Percentiles rank a stretch among this genome's conserved stretches.
Evolutionary conservation across 2,888 invertebrate species (phyloP).

Genomic region (Cheilosia vernalis): DNA sequence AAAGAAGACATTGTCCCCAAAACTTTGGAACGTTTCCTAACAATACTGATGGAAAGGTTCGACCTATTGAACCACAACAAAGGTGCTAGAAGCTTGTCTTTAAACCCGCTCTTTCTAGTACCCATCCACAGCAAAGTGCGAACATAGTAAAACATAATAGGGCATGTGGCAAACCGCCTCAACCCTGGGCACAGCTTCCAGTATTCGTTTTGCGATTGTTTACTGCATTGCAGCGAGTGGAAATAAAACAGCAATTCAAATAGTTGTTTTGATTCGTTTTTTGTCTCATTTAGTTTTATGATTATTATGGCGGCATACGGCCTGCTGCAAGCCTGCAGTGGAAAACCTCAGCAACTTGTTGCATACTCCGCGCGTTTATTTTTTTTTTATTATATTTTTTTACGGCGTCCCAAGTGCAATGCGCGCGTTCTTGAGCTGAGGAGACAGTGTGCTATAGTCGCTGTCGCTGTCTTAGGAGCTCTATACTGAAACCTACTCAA

Average conservation of each 20-base stretch:
- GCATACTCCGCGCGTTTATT: constrained; percentile 34
- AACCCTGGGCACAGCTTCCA: constrained; percentile 1
- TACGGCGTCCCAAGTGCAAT: constrained; percentile 31
- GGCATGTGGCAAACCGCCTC: not conserved
- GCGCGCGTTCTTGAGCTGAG: constrained; percentile 38
- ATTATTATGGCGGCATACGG: constrained; percentile 67
- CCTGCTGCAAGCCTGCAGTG: constrained; percentile 54
- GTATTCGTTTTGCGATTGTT: constrained; percentile 24
- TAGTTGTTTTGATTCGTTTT: constrained; percentile 7
- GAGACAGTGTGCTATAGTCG: constrained; percentile 52
- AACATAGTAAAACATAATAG: not conserved
- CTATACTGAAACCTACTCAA: constrained; percentile 42
- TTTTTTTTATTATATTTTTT: not conserved
- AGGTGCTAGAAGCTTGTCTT: no score
- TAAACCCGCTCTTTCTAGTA: no score
- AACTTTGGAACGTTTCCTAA: no score
- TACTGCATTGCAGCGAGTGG: not conserved
- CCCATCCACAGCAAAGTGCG: no score
- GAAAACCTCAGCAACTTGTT: constrained; percentile 65
- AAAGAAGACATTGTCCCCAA: no score
- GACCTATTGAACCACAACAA: no score
- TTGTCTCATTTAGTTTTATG: constrained; percentile 20
- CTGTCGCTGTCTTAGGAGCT: constrained; percentile 7
- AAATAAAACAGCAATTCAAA: constrained; percentile 14
- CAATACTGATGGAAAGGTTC: no score